Evolutionary conservation across 2,113 vertebrate species (phyloP).

Genomic region (Xiphorhynchus elegans): DNA sequence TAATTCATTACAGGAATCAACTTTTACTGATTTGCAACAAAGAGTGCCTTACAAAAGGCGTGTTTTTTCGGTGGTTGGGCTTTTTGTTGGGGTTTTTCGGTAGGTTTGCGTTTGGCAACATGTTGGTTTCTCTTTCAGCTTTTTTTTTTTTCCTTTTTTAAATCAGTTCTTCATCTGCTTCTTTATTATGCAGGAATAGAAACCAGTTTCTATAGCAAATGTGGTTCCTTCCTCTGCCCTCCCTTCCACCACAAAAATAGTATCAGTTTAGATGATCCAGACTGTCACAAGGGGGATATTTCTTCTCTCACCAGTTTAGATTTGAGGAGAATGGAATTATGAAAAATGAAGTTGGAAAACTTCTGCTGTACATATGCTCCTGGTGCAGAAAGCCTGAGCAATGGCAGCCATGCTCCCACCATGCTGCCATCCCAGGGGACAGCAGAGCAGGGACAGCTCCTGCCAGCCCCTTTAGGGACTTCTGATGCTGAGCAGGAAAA

Average conservation of each 20-base stretch:
- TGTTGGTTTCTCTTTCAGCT: constrained; percentile 51
- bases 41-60: background rate
- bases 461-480: background rate
- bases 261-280: background rate
- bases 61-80: constrained; percentile 41
- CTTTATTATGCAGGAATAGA: constrained; percentile 54
- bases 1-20: constrained; percentile 69
- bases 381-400: background rate
- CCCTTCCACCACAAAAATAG: background rate
- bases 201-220: constrained; percentile 54
- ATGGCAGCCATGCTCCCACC: background rate
- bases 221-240: background rate
- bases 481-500: background rate
- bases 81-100: constrained; percentile 38
- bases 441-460: background rate
- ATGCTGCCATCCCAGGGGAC: fast-evolving
- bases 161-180: constrained; percentile 38
- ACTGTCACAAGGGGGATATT: background rate
- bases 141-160: background rate
- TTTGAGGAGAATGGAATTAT: background rate
- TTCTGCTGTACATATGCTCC: background rate
- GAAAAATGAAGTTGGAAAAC: background rate
- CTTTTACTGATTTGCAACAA: constrained; percentile 60
- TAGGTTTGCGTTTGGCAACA: constrained; percentile 50
- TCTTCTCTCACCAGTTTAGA: constrained; percentile 6